Evolutionary conservation across 2,888 invertebrate genomes (phyloP), one percentile per base, ranked within the genome.

Genomic region (Ennomos fuscantarius): DNA sequence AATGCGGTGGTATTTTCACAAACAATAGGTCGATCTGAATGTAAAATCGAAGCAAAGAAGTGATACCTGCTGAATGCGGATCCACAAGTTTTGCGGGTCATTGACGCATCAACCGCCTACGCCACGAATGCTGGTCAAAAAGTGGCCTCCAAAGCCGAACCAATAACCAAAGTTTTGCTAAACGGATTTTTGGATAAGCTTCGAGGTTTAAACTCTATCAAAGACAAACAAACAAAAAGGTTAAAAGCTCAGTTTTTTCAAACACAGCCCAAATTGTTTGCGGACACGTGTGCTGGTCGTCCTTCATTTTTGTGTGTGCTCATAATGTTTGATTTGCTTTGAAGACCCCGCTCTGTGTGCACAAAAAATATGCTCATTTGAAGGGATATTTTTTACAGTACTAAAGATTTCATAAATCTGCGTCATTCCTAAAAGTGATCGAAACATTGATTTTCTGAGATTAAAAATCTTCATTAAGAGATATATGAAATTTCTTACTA

Each of bases 41-140:
- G 72, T 74, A 73, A 68, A 76, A 73, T 76, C 69, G 67, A 73
- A 74, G 69, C 74, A 70, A 80, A 73, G 73, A 79, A 73, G 72
- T 72, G 73, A 76, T 82, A 81, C 79, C 86, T 81, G 83, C 80
- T 87, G 87, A 90, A 90, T 90, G 91, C 83, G 90, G 90, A 89
- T 88, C 85, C 85, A 79, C 91, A 81, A 86, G 84, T 89, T 90
- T 89, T 75, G 84, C 89, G 84, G 91, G 91, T 92, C 91, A 87
- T 91, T 91, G 91, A 91, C 91, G 89, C 83, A 87, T 82, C 84
- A 74, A 77, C 83, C 90, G 86, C 90, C 90, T 82, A 91, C 90
- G 80, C 82, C 74, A 73, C 81, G 67, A 74, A 78, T 78, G 74
- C 76, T 81, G 82, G 75, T 82, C 79, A 82, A 86, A 88, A 79